Evolutionary conservation across 2,888 invertebrate species (phyloP).

Genomic region (Lithophane ornitopus): DNA sequence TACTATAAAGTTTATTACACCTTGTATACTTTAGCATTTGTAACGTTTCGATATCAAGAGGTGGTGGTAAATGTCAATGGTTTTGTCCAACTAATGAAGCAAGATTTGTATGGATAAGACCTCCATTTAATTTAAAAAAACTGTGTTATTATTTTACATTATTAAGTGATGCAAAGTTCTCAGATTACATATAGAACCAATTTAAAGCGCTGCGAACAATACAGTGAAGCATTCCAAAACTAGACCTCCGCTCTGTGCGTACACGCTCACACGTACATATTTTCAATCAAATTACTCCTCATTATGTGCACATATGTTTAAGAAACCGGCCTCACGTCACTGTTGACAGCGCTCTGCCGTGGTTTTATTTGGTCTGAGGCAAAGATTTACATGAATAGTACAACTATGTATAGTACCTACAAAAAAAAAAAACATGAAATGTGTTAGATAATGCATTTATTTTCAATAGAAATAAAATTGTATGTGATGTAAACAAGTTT

Average conservation of each 20-base stretch:
- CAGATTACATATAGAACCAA: too few species aligned
- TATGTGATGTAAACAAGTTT: conserved; percentile 7
- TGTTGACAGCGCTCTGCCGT: too few species aligned
- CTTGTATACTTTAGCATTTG: conserved; percentile 48
- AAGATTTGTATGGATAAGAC: conserved; percentile 69
- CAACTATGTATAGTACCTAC: neutral
- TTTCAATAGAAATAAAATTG: neutral
- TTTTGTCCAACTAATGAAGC: conserved; percentile 87
- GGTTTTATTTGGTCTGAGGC: too few species aligned
- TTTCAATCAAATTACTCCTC: too few species aligned
- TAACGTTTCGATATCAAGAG: conserved; percentile 62
- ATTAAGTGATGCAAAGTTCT: neutral
- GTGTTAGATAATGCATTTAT: neutral
- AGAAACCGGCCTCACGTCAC: too few species aligned
- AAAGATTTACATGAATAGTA: neutral
- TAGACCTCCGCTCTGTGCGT: too few species aligned
- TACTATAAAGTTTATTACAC: neutral
- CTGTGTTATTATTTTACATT: neutral
- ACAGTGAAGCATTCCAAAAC: too few species aligned
- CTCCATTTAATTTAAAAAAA: conserved; percentile 1
- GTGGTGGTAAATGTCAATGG: conserved; percentile 87
- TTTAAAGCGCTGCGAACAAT: too few species aligned
- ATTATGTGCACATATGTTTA: too few species aligned
- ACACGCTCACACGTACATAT: too few species aligned
- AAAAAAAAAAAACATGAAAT: conserved; percentile 11